Conservation (phyloP, 2,888 invertebrate genomes). For the Aleiodes alternator region DNA sequence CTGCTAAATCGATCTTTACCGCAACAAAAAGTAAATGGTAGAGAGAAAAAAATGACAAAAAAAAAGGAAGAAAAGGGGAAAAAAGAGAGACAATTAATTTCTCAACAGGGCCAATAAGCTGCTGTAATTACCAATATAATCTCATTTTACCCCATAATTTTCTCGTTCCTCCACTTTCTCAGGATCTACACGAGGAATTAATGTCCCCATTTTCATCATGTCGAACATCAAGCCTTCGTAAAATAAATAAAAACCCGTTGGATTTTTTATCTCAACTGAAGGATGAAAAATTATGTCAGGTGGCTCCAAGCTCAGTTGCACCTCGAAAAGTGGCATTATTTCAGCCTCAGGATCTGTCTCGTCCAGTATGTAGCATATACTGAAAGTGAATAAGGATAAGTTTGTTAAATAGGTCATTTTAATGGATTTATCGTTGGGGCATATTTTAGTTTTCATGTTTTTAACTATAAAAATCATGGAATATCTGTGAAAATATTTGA, state of each 20-base stretch:
- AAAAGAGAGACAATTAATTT: constrained; percentile 37
- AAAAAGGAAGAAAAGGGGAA: no score
- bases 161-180: constrained; percentile 59
- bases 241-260: constrained; percentile 82
- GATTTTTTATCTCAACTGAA: constrained; percentile 81
- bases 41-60: constrained; percentile 1
- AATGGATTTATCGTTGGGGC: no score
- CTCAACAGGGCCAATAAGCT: not conserved
- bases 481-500: no score
- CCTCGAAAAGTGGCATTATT: constrained; percentile 84
- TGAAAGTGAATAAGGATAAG: constrained; percentile 60
- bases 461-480: no score
- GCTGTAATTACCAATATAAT: constrained; percentile 66
- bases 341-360: constrained; percentile 80
- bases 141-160: constrained; percentile 68
- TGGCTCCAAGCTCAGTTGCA: constrained; percentile 84
- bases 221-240: constrained; percentile 85
- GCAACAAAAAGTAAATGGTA: constrained; percentile 25
- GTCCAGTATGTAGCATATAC: constrained; percentile 79
- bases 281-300: constrained; percentile 86
- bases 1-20: constrained; percentile 69
- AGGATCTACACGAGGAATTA: constrained; percentile 80
- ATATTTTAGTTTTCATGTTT: no score
- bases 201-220: constrained; percentile 84
- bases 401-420: no score